Evolutionary conservation across 2,113 vertebrate species (phyloP), one percentile per base, ranked within the genome.

Genomic region (Uria aalge): DNA sequence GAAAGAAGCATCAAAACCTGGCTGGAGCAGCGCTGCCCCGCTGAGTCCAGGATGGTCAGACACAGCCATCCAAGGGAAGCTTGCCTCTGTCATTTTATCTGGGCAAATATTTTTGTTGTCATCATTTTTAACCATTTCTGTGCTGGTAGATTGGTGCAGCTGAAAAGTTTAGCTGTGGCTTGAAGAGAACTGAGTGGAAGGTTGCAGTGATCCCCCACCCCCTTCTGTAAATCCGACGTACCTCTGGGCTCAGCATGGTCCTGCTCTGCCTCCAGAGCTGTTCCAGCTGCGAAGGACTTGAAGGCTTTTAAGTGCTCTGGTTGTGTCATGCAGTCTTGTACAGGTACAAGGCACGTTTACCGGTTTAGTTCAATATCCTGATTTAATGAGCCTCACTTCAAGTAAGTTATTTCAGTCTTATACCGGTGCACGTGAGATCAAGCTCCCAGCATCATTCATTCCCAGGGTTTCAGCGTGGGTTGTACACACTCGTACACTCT

Each of bases 221-320:
- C 12, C 3, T 19, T 38, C n/a, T 50, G 16, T 40, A n/a, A 22
- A 55, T 19, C 68, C 4, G 4, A 5, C 0, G 2, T 32, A 19
- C 55, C n/a, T 71, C 41, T 67, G 62, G 41, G 55, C 64, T 91
- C 1, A 0, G 7, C 2, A 3, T 34, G 34, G 34, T 93, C n/a
- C 43, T 60, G 62, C n/a, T 50, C 59, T 77, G 60, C 23, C 50
- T 60, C 45, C 8, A 1, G 53, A 64, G 67, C 85, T 77, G 20
- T 18, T 67, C 10, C 5, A 4, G 36, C 82, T 88, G 74, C 0
- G 0, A n/a, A 66, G 56, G 48, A n/a, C 41, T 43, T 11, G 8
- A 66, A 53, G 59, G 57, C 32, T n/a, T 26, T 15, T 20, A 38
- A 27, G 74, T 23, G 66, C 55, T 57, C 26, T 36, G 27, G 7